Conservation (phyloP, 2,113 vertebrate genomes). For the Ornithorhynchus anatinus region DNA sequence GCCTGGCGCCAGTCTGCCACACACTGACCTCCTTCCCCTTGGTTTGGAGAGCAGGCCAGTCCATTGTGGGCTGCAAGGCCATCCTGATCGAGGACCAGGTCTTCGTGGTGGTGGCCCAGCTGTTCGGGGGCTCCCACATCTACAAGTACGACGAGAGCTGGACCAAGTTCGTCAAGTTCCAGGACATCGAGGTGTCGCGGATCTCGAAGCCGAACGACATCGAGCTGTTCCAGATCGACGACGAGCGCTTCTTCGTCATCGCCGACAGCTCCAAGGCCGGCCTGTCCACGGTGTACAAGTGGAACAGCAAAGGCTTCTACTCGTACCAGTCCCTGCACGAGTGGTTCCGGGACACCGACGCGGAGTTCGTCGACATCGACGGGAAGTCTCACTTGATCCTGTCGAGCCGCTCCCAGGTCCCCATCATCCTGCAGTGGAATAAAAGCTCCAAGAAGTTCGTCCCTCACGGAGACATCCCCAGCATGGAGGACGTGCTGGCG, state of each 20-base stretch:
- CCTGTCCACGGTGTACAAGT: constrained; percentile 95
- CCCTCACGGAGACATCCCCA: constrained; percentile 89
- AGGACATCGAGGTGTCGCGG: constrained; percentile 94
- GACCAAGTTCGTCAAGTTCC: constrained; percentile 96
- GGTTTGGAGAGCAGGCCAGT: constrained; percentile 82
- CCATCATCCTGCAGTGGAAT: constrained; percentile 96
- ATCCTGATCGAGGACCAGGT: constrained; percentile 93
- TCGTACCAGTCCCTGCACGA: constrained; percentile 94
- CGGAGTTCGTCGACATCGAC: constrained; percentile 90
- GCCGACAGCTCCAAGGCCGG: constrained; percentile 97
- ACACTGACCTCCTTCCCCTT: constrained; percentile 35
- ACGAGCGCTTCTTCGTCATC: constrained; percentile 92
- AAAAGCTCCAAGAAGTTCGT: constrained; percentile 88
- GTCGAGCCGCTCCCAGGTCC: constrained; percentile 94
- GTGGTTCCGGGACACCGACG: constrained; percentile 97
- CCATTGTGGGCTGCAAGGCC: constrained; percentile 95
- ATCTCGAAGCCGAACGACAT: constrained; percentile 98
- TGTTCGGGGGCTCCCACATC: constrained; percentile 97
- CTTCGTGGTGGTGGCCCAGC: constrained; percentile 96
- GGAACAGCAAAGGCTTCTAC: constrained; percentile 97
- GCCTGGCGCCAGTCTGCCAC: neutral
- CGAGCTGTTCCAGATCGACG: constrained; percentile 91
- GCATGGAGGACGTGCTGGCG: constrained; percentile 95
- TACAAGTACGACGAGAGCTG: constrained; percentile 96
- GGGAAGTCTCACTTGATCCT: constrained; percentile 92